Percentiles rank a stretch among this genome's conserved stretches.
Evolutionary conservation across 1,140 invertebrate genomes (phyloP).

Genomic region (Seison nebaliae): DNA sequence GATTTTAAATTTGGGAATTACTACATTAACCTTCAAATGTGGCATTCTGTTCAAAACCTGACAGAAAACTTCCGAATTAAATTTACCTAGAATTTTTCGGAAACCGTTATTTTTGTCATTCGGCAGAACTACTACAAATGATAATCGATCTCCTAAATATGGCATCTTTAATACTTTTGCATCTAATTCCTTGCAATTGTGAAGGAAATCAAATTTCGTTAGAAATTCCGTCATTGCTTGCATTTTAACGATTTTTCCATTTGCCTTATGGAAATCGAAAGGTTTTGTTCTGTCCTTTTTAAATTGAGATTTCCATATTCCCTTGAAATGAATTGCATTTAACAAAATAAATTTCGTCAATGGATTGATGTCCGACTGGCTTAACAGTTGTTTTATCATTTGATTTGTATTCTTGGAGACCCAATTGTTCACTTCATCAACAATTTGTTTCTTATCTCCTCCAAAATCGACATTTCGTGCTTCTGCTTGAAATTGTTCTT

Average conservation of each 20-base stretch:
- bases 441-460: conserved; percentile 32
- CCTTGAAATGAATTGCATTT: conserved; percentile 63
- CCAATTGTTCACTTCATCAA: conserved; percentile 41
- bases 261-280: conserved; percentile 42
- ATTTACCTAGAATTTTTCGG: conserved; percentile 14
- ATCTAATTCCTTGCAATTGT: conserved; percentile 35
- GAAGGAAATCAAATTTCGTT: conserved; percentile 40
- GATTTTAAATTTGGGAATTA: conserved; percentile 40
- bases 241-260: conserved; percentile 36
- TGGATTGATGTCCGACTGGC: conserved; percentile 29
- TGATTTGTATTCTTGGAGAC: conserved; percentile 41
- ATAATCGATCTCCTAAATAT: conserved; percentile 49
- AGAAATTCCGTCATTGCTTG: conserved; percentile 50
- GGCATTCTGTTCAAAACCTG: conserved; percentile 9
- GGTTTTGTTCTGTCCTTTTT: conserved; percentile 32
- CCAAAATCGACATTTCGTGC: too few relatives aligned
- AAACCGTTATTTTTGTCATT: conserved; percentile 17
- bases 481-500: too few relatives aligned
- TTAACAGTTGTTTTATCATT: conserved; percentile 42
- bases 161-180: conserved; percentile 40
- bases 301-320: conserved; percentile 45
- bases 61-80: conserved; percentile 15
- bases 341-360: conserved; percentile 38
- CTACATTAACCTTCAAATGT: conserved; percentile 14
- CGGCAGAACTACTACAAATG: conserved; percentile 39